Conservation (phyloP, 2,797 vertebrate species). For the Enoplosus armatus region DNA sequence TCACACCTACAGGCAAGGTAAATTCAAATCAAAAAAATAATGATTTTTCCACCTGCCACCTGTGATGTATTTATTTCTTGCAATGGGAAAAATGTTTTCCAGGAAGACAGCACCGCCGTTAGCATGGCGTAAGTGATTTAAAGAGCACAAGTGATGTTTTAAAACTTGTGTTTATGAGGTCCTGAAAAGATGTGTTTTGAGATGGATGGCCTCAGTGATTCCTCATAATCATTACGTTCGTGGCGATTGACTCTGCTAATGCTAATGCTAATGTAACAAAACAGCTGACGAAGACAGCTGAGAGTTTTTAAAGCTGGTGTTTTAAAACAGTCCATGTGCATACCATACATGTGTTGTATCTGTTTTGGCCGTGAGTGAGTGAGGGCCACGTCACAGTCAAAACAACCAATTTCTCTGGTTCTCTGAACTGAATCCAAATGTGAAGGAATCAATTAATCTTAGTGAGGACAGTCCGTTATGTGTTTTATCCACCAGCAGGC, state of each 20-base stretch:
- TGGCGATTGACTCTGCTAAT: constrained; percentile 35
- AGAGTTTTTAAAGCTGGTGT: background rate
- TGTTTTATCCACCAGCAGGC: constrained; percentile 66
- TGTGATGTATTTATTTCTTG: constrained; percentile 76
- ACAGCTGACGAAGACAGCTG: constrained; percentile 9
- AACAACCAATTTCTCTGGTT: constrained; percentile 77
- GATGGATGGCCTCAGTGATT: constrained; percentile 18
- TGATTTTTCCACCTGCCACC: constrained; percentile 64
- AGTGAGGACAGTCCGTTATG: constrained; percentile 68
- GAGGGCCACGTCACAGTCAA: constrained; percentile 62
- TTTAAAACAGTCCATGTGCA: constrained; percentile 16
- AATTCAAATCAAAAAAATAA: constrained; percentile 77
- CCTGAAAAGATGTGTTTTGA: constrained; percentile 14
- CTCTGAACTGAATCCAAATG: constrained; percentile 79
- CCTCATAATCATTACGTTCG: constrained; percentile 33
- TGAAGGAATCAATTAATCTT: constrained; percentile 79
- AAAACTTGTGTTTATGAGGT: constrained; percentile 43
- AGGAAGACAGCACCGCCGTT: constrained; percentile 30
- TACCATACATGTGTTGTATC: constrained; percentile 35
- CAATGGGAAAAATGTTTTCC: constrained; percentile 49
- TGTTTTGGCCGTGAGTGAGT: constrained; percentile 47
- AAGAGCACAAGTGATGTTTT: constrained; percentile 34
- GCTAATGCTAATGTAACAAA: constrained; percentile 36
- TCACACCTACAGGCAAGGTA: constrained; percentile 73
- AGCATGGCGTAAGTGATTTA: constrained; percentile 37